Base-by-base conservation (phyloP, 2,888 invertebrate genomes). In the Drosophila lutescens region DNA sequence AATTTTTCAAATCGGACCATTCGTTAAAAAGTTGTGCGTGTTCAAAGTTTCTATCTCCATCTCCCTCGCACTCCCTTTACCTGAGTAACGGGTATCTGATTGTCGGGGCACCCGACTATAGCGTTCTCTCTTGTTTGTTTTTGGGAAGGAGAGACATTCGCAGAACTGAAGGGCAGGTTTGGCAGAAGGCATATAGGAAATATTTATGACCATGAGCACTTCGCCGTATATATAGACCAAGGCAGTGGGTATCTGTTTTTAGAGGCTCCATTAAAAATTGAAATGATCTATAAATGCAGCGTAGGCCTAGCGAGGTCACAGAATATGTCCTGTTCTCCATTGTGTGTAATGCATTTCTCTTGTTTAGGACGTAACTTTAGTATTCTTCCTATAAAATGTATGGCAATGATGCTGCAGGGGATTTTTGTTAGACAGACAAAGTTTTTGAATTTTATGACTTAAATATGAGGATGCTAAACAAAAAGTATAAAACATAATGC, bases 191-290 rank as follows among this genome's bases (percentile, higher is more conserved):
- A 41, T 38, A 38, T 58, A 12, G 67, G 38, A 58, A 50, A 70
- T 71, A 68, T 68, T 68, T 68, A 68, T 50, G 67, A 15, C 72
- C 50, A 51, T 58, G 49, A 67, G 40, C 70, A 57, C 68, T 47
- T 36, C 23, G 56, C 23, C 17, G 15, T 23, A 34, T 34, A 34
- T 34, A 41, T 12, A 26, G 32, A 46, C 17, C 41, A 23, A 46
- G 68, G 58, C 20, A 34, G 30, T 34, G 23, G 17, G n/a, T 23
- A 55, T 68, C 46, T 38, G 38, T 69, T 65, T 56, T 69, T 57
- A 47, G 58, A 58, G 66, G 9, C 23, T 34, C 20, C 69, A 69
- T 66, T 69, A 69, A 66, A 47, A 66, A 47, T 66, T 69, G 38
- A 68, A 69, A 34, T 30, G 57, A 56, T 69, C 56, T 56, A 34